Base-by-base conservation (phyloP, 2,797 vertebrate genomes). In the Telmatherina bonti region DNA sequence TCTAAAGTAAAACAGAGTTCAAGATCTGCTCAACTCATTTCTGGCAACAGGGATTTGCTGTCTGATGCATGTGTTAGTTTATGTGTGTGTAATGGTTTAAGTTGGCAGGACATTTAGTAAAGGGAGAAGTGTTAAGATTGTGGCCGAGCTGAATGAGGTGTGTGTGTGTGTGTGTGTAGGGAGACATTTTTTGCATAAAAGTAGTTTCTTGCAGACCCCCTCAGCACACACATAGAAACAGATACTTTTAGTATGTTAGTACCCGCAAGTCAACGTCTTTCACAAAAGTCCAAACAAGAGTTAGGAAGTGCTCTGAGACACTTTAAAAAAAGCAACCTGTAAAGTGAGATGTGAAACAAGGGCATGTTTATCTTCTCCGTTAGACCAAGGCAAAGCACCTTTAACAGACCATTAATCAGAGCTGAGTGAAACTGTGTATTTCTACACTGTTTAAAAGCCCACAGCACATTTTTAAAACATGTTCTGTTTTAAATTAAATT, bases 31-130 rank as follows among this genome's bases (percentile, higher is more conserved):
- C 72, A 69, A 61, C 60, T 85, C 74, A 78, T 86, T 84, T 85
- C 64, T 87, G 84, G 80, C 87, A 79, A 57, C 54, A 45, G 24
- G 6, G 26, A 69, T 81, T 62, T 73, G 36, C 79, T 68, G 81
- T 88, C 72, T 73, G 79, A 72, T 66, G 62, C 54, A n/a, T 66
- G 62, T 70, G 64, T 76, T 35, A 70, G 67, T 57, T 55, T 20
- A 24, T 83, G 29, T 67, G 56, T 76, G 58, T 72, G 69, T 72
- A n/a, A n/a, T 67, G 62, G 68, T 65, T 81, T 62, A 66, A 82
- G 74, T 80, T 91, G 89, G 90, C 85, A 88, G 86, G 79, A 85
- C 81, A 85, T 68, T 76, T 77, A 81, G 79, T 70, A 82, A 82
- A 77, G 76, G 57, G 62, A 83, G 79, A 83, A 79, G 81, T 85